Base-by-base conservation (phyloP, 2,888 invertebrate species). In the Smittia aterrima region DNA sequence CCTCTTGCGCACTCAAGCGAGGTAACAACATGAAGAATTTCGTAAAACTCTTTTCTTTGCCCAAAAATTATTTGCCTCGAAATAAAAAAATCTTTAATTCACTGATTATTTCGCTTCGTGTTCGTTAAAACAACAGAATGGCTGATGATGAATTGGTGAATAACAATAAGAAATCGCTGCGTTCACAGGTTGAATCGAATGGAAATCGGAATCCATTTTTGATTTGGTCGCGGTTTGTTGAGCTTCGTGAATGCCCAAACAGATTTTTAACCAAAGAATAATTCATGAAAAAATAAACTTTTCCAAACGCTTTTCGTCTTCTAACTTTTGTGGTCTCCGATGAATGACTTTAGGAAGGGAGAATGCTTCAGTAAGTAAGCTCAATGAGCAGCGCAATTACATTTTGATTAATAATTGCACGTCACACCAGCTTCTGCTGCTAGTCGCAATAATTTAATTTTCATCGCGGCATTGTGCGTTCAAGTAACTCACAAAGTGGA, bases 391-490 rank as follows among this genome's bases (percentile, higher is more conserved):
- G 22, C 53, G 62, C 72, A 72, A 72, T 72, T 72, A 72, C 72
- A 54, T 72, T 72, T n/a, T 72, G 72, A 72, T 72, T 72, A 72
- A 72, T 72, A 72, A 72, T 72, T 62, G 40, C 72, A 72, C 72
- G 72, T 72, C 62, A 64, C 72, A 72, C 70, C 22, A 70, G 22
- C 7, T 64, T 20, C 16, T 16, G 62, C 58, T 72, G 72, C 40
- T 72, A 62, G 38, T 72, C 72, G 32, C 62, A 72, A 72, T 72
- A 72, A 72, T 72, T 72, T 72, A 62, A 72, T 72, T 72, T 72
- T 62, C 58, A 62, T 62, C 72, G 72, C 72, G 38, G 62, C 72
- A 40, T 62, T 72, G 58, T 72, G 40, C 54, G 53, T 62, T 40
- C 32, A 27, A 71, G 22, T 47, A n/a, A n/a, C n/a, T n/a, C n/a